Evolutionary conservation across 1,140 invertebrate genomes (phyloP).

Genomic region (Drosophila setifemur): DNA sequence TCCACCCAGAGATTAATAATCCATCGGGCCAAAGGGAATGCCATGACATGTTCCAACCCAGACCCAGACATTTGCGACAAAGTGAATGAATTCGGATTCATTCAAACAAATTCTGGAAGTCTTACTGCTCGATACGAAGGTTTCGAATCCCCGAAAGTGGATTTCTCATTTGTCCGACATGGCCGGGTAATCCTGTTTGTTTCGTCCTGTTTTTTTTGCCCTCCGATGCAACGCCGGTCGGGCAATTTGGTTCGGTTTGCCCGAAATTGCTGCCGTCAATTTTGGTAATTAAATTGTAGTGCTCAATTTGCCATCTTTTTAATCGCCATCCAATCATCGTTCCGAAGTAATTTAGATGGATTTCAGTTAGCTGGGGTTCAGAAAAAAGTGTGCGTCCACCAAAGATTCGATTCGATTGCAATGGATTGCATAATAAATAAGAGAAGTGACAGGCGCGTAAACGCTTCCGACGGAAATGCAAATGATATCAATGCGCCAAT

Average conservation of each 20-base stretch:
- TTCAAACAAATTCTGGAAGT: too few species aligned
- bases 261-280: conserved; percentile 60
- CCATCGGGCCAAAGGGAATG: too few species aligned
- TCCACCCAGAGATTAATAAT: background rate
- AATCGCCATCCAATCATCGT: conserved; percentile 36
- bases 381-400: background rate
- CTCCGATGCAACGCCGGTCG: conserved; percentile 1
- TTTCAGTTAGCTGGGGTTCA: conserved; percentile 29
- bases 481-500: conserved; percentile 43
- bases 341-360: conserved; percentile 52
- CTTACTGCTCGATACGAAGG: conserved; percentile 6
- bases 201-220: background rate
- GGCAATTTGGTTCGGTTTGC: conserved; percentile 27
- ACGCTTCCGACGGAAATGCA: conserved; percentile 52
- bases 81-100: too few species aligned
- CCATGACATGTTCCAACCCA: too few species aligned
- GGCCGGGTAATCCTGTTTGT: conserved; percentile 5
- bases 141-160: conserved; percentile 3
- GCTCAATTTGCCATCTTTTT: conserved; percentile 60
- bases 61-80: too few species aligned
- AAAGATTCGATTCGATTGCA: conserved; percentile 21
- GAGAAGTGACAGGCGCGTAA: conserved; percentile 43
- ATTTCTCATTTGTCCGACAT: background rate
- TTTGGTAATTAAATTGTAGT: conserved; percentile 73
- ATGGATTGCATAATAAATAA: conserved; percentile 44